phyloP scores from a whole-genome alignment of 2,888 invertebrate genomes.

The Priapulus caudatus region DNA sequence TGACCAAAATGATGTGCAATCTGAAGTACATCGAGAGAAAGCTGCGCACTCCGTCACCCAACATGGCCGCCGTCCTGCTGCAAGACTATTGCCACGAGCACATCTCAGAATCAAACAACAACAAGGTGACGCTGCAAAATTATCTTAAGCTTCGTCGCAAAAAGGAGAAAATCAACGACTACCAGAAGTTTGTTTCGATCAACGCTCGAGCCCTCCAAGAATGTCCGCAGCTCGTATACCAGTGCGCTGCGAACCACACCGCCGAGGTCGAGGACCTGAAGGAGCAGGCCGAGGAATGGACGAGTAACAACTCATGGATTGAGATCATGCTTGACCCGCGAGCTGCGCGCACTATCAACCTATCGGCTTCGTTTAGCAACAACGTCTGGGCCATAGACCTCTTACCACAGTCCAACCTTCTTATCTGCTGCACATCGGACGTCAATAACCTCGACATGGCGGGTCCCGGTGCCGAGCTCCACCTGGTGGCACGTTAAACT shows the following conservation, averaged over 20 bases:
- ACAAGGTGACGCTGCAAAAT: background rate
- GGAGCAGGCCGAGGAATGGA: background rate
- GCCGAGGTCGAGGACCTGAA: background rate
- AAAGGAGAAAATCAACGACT: background rate
- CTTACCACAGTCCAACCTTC: background rate
- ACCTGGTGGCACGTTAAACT: no score
- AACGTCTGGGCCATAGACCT: background rate
- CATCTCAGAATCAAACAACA: background rate
- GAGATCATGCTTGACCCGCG: background rate
- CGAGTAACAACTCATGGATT: background rate
- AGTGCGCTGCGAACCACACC: background rate
- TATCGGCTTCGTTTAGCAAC: background rate
- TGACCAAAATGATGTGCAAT: background rate
- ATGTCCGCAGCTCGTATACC: background rate
- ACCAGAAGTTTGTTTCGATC: background rate
- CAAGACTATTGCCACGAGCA: slow-evolving; percentile 1
- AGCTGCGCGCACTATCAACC: background rate
- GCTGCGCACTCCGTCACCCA: background rate
- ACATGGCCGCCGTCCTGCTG: background rate
- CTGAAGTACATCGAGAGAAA: slow-evolving; percentile 3
- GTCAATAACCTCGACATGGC: background rate
- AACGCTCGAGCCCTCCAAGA: background rate
- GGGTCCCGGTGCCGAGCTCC: background rate
- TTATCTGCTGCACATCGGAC: background rate
- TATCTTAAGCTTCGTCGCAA: background rate